Conservation (phyloP, 2,113 vertebrate species). For the Saccopteryx bilineata region DNA sequence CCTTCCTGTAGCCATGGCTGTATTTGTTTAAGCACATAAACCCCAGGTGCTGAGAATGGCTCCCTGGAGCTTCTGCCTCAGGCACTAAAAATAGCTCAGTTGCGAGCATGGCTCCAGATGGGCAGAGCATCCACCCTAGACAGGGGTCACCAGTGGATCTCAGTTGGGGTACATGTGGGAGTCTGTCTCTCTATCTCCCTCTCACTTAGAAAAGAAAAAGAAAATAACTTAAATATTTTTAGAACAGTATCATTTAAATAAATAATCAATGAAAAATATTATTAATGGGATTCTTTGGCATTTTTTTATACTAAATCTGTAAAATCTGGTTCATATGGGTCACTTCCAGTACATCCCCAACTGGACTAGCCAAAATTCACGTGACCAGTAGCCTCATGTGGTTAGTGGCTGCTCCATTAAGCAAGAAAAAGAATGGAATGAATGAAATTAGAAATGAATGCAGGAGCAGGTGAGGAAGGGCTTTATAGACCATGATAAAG, state of each 20-base stretch:
- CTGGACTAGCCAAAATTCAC: neutral
- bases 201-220: too few relatives aligned
- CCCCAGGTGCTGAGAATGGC: too few relatives aligned
- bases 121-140: too few relatives aligned
- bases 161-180: too few relatives aligned
- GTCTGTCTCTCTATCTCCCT: too few relatives aligned
- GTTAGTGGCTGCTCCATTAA: neutral
- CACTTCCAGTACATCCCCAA: neutral
- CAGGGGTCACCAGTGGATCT: too few relatives aligned
- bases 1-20: too few relatives aligned
- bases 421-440: neutral
- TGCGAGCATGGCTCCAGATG: too few relatives aligned
- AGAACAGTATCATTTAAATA: neutral
- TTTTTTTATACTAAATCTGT: neutral
- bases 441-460: neutral
- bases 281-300: neutral
- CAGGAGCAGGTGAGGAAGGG: neutral
- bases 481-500: neutral
- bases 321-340: neutral
- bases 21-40: too few relatives aligned
- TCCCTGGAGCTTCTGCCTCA: too few relatives aligned
- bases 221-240: too few relatives aligned
- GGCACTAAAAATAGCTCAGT: too few relatives aligned
- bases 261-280: neutral
- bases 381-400: neutral